These are phyloP conservation scores for Bombyx mandarina DNA, from an alignment of 1,140 invertebrate species.

Conservation along the genomic window DNA sequence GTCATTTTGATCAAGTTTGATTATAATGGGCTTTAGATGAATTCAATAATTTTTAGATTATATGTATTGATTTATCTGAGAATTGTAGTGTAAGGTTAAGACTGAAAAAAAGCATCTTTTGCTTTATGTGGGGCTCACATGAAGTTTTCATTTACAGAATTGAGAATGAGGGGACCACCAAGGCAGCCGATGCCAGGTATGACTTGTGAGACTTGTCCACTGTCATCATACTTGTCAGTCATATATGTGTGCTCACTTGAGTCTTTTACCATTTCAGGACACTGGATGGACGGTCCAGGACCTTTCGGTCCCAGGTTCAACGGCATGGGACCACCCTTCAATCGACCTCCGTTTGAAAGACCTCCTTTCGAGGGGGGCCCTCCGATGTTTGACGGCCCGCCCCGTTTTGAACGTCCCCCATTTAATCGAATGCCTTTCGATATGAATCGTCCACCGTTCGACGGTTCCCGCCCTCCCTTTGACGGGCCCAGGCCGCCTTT, in stretches of 20 bases:
- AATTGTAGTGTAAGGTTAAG: too few species aligned
- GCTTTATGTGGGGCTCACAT: slow-evolving; percentile 1
- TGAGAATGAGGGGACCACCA: slow-evolving; percentile 61
- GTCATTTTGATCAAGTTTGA: too few species aligned
- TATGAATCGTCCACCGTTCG: slow-evolving; percentile 33
- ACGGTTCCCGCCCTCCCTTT: slow-evolving; percentile 35
- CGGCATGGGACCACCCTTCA: slow-evolving; percentile 42
- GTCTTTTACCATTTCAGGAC: slow-evolving; percentile 42
- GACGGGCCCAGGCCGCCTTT: slow-evolving; percentile 43
- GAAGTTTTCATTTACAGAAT: slow-evolving; percentile 52
- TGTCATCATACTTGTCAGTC: not conserved
- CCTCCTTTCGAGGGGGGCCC: slow-evolving; percentile 42
- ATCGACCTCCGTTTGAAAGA: slow-evolving; percentile 45
- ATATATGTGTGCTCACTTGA: not conserved
- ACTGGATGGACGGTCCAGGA: slow-evolving; percentile 58
- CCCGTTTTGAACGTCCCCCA: slow-evolving; percentile 41
- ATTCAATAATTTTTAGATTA: too few species aligned
- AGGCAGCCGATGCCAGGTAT: slow-evolving; percentile 51
- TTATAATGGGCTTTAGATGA: too few species aligned
- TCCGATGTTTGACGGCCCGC: slow-evolving; percentile 32
- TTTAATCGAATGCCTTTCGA: slow-evolving; percentile 29
- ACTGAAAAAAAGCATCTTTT: not conserved
- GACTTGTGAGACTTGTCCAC: slow-evolving; percentile 12
- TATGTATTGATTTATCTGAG: too few species aligned
- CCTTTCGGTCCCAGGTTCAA: slow-evolving; percentile 50